phyloP scores from a whole-genome alignment of 2,113 vertebrate genomes.

The Leucoraja erinaceus region DNA sequence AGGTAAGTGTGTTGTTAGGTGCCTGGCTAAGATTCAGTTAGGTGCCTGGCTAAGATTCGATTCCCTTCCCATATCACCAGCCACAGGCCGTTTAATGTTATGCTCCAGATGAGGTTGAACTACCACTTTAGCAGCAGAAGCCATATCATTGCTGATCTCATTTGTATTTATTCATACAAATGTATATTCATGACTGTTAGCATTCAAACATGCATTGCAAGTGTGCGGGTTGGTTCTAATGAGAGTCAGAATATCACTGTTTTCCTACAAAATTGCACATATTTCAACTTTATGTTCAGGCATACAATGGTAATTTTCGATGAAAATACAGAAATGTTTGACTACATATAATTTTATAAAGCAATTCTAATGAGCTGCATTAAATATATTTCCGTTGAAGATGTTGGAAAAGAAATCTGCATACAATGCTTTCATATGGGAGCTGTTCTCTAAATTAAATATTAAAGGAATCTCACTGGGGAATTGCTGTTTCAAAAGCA shows the following conservation, averaged over 20 bases:
- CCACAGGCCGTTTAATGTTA: not conserved
- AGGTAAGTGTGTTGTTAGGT: not conserved
- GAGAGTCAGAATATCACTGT: not conserved
- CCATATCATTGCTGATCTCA: not conserved
- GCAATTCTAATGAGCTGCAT: not conserved
- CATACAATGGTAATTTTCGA: not conserved
- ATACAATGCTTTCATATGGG: not conserved
- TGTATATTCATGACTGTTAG: not conserved
- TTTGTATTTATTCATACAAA: not conserved
- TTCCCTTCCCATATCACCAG: not conserved
- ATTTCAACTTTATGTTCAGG: not conserved
- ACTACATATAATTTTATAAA: not conserved
- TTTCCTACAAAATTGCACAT: not conserved
- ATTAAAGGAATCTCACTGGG: not conserved
- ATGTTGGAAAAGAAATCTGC: not conserved
- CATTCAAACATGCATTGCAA: not conserved
- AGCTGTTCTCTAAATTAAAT: not conserved
- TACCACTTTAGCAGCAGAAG: not conserved
- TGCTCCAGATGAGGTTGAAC: not conserved
- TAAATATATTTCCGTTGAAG: not conserved
- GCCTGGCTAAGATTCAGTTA: too few species aligned
- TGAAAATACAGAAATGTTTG: not conserved
- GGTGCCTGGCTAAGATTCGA: not conserved
- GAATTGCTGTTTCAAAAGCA: not conserved
- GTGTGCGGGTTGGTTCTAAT: not conserved